Evolutionary conservation across 2,888 invertebrate genomes (phyloP), one percentile per base, ranked within the genome.

Genomic region (Coelogynopora nodosa): DNA sequence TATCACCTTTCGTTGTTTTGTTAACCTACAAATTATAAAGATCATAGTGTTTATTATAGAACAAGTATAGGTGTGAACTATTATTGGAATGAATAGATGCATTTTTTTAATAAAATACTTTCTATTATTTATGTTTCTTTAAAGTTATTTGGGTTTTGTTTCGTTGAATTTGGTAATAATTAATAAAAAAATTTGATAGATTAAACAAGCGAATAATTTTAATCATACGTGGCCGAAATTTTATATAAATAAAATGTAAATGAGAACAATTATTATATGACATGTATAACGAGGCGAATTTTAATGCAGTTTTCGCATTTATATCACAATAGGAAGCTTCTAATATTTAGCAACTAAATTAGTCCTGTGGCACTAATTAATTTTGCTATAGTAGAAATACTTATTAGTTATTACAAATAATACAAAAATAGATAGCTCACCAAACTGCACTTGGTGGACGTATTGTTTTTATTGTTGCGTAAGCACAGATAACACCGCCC

Each of bases 331-430:
- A 74, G 23, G 23, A 5, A 10, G 5, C 5, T 74, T n/a, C 18
- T 23, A 74, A n/a, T 74, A n/a, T n/a, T 74, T n/a, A n/a, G 74
- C 74, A 74, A 74, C 74, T n/a, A 74, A 23, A 74, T 2, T 23
- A 74, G 23, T 74, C 23, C 74, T 74, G 74, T 74, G 74, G 74
- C 18, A 74, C 74, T 74, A 23, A 74, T 74, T 74, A 74, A 74
- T 74, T 74, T 74, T 74, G 74, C 23, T 26, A 74, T 74, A 74
- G 74, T 74, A 74, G 74, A 26, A 74, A 74, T 74, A 74, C 74
- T 74, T 74, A n/a, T n/a, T n/a, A 74, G 27, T 74, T 74, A 74
- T 74, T 74, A 74, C 18, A 74, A 74, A 5, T 74, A 74, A 74
- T 74, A 74, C 74, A 74, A 13, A 74, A 74, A 74, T 13, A n/a